Base-by-base conservation (phyloP, 2,797 vertebrate species). In the Dallia pectoralis region DNA sequence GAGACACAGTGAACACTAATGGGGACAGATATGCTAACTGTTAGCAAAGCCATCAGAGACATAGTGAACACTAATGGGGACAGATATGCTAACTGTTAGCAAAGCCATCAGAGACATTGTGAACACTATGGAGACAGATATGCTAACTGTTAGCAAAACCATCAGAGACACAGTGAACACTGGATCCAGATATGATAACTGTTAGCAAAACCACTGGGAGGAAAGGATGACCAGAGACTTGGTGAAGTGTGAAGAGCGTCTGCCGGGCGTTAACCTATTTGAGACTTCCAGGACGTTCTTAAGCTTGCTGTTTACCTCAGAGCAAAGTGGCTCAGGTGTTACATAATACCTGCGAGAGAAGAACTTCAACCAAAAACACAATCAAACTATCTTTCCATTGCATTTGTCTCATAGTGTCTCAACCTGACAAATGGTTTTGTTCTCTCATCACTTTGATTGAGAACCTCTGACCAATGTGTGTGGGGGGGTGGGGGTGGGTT, bases 321-420 rank as follows among this genome's bases (percentile, higher is more conserved):
- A 30, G 65, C 49, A 72, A 75, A 76, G 59, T 47, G 69, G 78
- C 72, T 80, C 40, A 80, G 65, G 59, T 69, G 70, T 82, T 78
- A 70, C 63, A 29, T 80, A 80, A 82, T 69, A 15, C 16, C 61
- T 18, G 15, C 40, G 27, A 30, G 25, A 63, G 25, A 32, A 19
- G 61, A 64, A 64, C 62, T 11, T 59, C 22, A 59, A 59, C 53
- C 22, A 59, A 25, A 59, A 59, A 12, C 40, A 44, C 9, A 44
- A 44, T 44, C 8, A 9, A 9, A 11, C 1, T 8, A 53, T 2
- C 4, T 2, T 22, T 53, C 16, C n/a, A 22, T 22, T 22, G 51
- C 51, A 53, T 53, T 53, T 53, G 19, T 16, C 51, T 53, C 51
- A 53, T 11, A 53, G 19, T 53, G n/a, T 19, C 8, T 53, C 51